These are phyloP conservation scores for Pseudorhombus dupliciocellatus DNA, from an alignment of 2,113 vertebrate species.

Conservation along the genomic window DNA sequence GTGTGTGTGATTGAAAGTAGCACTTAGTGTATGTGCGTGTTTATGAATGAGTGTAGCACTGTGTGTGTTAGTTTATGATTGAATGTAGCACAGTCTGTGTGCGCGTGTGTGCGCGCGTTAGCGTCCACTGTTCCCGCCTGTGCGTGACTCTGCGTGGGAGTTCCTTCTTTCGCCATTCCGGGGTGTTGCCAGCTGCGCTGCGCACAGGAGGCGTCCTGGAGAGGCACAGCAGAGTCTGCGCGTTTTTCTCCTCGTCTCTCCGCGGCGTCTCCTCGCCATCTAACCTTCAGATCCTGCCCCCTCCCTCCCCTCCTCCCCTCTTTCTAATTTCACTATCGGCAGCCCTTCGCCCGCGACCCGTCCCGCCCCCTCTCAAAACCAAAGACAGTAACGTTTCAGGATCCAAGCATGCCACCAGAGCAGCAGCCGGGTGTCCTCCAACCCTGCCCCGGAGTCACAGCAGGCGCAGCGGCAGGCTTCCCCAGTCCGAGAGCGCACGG, in stretches of 20 bases:
- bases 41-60: too few relatives aligned
- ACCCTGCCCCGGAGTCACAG: constrained; percentile 59
- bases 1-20: too few relatives aligned
- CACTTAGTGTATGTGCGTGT: too few relatives aligned
- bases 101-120: constrained; percentile 30
- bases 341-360: not conserved
- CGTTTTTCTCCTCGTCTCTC: constrained; percentile 46
- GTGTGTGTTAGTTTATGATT: too few relatives aligned
- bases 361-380: not conserved
- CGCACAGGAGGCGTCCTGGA: constrained; percentile 70
- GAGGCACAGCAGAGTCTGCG: constrained; percentile 38
- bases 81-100: not conserved
- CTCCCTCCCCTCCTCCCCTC: not conserved
- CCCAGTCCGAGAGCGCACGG: constrained; percentile 64
- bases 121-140: constrained; percentile 17
- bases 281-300: constrained; percentile 43
- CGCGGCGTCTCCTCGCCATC: constrained; percentile 55
- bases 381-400: constrained; percentile 17
- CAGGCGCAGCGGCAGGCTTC: constrained; percentile 72
- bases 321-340: constrained; percentile 6
- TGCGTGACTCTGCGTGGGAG: constrained; percentile 79
- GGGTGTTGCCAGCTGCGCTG: constrained; percentile 79
- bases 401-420: constrained; percentile 63
- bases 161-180: constrained; percentile 83
- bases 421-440: constrained; percentile 62